Percentiles rank a stretch among this genome's conserved stretches.
Evolutionary conservation across 2,113 vertebrate genomes (phyloP).

Genomic region (Mus spicilegus): DNA sequence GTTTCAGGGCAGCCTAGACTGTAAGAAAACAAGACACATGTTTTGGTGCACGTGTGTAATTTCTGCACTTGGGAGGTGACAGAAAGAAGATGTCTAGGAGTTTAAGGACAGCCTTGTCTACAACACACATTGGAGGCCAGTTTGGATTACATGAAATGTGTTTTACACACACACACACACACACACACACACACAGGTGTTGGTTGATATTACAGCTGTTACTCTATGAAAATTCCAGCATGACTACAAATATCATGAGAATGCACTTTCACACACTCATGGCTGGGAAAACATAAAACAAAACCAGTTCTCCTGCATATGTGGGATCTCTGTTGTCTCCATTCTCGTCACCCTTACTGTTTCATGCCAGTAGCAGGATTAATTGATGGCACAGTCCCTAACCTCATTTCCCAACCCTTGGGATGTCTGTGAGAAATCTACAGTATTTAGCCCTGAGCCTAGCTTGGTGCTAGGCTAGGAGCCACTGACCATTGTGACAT

Average conservation of each 20-base stretch:
- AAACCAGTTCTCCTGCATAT: neutral
- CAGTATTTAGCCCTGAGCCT: neutral
- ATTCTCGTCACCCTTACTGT: neutral
- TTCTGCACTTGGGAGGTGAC: neutral
- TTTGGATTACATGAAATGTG: neutral
- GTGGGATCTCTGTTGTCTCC: neutral
- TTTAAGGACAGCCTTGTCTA: neutral
- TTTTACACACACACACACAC: neutral
- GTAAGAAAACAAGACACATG: neutral
- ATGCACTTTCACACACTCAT: neutral
- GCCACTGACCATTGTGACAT: neutral
- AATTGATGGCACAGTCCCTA: neutral
- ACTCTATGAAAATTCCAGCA: neutral
- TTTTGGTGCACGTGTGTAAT: neutral
- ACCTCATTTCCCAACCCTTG: neutral
- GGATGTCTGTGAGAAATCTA: neutral
- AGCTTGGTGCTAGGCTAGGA: neutral
- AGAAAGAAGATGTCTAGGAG: neutral
- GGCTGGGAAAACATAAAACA: neutral
- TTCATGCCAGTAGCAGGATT: neutral
- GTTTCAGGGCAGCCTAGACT: neutral
- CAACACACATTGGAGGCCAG: neutral
- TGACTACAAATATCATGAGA: neutral
- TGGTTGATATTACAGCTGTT: neutral
- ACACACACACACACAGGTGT: neutral